Percentiles rank a stretch among this genome's conserved stretches.
Conservation (phyloP, 2,113 vertebrate genomes). For the Vanacampus margaritifer region DNA sequence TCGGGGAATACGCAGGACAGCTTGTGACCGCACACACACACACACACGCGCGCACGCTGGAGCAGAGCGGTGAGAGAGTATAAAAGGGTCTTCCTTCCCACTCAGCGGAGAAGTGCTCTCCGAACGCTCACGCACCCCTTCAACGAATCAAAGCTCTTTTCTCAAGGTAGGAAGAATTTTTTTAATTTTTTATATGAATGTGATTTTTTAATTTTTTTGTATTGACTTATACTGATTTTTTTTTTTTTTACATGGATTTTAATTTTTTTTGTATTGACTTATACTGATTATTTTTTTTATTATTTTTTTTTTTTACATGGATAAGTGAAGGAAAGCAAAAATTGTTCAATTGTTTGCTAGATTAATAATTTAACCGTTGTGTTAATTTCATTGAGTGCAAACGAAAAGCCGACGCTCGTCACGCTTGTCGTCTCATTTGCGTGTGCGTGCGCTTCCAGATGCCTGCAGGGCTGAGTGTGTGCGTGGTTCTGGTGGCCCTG, state of each 20-base stretch:
- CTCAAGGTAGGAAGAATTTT: slow-evolving; percentile 58
- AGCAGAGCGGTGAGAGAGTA: slow-evolving; percentile 51
- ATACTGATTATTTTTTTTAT: not conserved
- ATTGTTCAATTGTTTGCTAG: no score
- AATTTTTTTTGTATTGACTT: not conserved
- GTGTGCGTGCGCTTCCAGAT: slow-evolving; percentile 70
- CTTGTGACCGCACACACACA: slow-evolving; percentile 15
- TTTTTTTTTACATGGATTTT: not conserved
- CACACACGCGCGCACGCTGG: slow-evolving; percentile 33
- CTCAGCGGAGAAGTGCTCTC: slow-evolving; percentile 56
- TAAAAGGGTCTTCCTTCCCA: slow-evolving; percentile 67
- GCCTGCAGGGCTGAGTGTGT: slow-evolving; percentile 81
- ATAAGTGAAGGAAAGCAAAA: no score
- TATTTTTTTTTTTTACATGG: not conserved
- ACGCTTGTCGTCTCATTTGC: slow-evolving; percentile 1
- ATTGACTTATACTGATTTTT: not conserved
- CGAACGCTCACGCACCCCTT: slow-evolving; percentile 49
- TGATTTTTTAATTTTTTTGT: not conserved
- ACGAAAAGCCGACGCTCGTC: not conserved
- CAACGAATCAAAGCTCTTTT: slow-evolving; percentile 38
- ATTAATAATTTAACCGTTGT: no score
- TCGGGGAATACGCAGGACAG: slow-evolving; percentile 13
- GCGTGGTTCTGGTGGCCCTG: slow-evolving; percentile 80
- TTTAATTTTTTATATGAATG: not conserved
- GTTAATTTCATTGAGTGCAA: no score